phyloP scores from a whole-genome alignment of 2,113 vertebrate species.

The Buteo buteo region DNA sequence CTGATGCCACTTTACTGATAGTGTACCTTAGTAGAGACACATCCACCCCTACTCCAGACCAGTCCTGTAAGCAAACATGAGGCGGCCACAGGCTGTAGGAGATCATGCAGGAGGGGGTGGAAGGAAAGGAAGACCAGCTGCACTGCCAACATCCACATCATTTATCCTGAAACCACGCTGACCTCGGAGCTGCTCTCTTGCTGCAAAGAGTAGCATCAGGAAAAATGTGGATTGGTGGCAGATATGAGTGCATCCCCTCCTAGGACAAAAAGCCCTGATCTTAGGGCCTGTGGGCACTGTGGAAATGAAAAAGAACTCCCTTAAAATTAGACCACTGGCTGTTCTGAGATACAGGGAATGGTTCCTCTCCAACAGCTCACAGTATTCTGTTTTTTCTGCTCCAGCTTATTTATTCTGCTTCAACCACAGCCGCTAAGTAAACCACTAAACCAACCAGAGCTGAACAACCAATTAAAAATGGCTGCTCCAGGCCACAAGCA shows the following conservation, averaged over 20 bases:
- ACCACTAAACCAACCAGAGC: not conserved
- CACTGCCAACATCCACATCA: not conserved
- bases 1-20: not conserved
- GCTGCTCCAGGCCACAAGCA: not conserved
- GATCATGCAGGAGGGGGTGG: rapidly evolving
- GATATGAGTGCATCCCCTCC: not conserved
- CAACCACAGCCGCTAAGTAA: not conserved
- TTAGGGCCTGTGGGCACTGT: not conserved
- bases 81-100: not conserved
- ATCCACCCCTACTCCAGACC: not conserved
- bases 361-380: not conserved
- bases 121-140: not conserved
- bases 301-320: not conserved
- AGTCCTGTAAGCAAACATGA: rapidly evolving
- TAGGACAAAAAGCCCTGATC: not conserved
- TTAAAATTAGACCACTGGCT: not conserved
- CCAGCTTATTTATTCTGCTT: not conserved
- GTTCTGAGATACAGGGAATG: not conserved
- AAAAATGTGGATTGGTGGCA: not conserved
- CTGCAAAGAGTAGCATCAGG: not conserved
- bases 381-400: not conserved
- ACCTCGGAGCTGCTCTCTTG: not conserved
- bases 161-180: not conserved
- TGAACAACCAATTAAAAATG: not conserved
- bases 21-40: too few species aligned